Base-by-base conservation (phyloP, 2,888 invertebrate species). In the Melanchra persicariae region DNA sequence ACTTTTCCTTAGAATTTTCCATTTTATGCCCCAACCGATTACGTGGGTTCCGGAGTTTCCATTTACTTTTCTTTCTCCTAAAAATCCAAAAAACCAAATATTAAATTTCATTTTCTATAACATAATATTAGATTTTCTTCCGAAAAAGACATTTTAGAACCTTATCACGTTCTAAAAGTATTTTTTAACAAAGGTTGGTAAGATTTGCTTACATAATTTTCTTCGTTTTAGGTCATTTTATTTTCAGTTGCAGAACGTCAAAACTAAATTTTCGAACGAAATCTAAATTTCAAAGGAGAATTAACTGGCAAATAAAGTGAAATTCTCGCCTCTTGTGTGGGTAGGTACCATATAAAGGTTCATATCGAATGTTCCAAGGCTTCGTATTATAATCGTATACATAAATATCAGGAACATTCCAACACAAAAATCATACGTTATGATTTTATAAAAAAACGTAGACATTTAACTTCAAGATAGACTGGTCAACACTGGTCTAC, bases 161-260 rank as follows among this genome's bases (percentile, higher is more conserved):
- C 57, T 34, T n/a, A 26, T 58, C 76, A 72, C 75, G 43, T 67
- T n/a, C 2, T 37, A 34, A 26, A 43, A 66, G 8, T 22, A 24
- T 22, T 43, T 34, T 55, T 66, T 49, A 26, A 43, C 2, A n/a
- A 22, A 49, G 49, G 9, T n/a, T 12, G 15, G 15, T 22, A 40
- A 37, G 15, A 34, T 51, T 54, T 0, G n/a, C 0, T 26, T 34
- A 73, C 12, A 15, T 51, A 45, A 34, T 37, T 70, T 52, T 43
- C 5, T 19, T 37, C 17, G 9, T 62, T 74, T 55, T 9, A 0
- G 24, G 9, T 26, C 4, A 26, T 37, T 73, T 73, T n/a, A 37
- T 30, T 49, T 70, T 49, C 5, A 4, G n/a, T 52, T 52, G 10
- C 15, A 3, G 12, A 34, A 22, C 19, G 30, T 52, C 19, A 67